Base-by-base conservation (phyloP, 2,797 vertebrate genomes). In the Xyrichtys novacula region DNA sequence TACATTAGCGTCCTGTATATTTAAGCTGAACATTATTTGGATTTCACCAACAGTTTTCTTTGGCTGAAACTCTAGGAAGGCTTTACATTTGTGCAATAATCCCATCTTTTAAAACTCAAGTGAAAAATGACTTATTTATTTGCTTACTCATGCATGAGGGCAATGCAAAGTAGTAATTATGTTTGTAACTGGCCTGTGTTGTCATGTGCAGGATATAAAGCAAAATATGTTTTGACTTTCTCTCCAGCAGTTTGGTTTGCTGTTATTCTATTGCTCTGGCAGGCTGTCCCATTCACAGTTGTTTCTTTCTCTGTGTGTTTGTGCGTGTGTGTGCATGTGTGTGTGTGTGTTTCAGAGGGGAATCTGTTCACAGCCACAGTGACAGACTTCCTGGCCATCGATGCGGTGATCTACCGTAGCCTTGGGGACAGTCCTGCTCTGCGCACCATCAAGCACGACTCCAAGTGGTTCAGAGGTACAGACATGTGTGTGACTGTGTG, bases 381-480 rank as follows among this genome's bases (percentile, higher is more conserved):
- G 60, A 98, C 97, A 0, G 97, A 99, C 92, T 98, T 99, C 90
- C 88, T 98, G 73, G 97, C 97, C 86, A 99, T 99, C 1, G 97
- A 99, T 3, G 96, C 97, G 0, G 97, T 99, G 85, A 96, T 98
- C 89, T 99, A 98, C 91, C 96, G 97, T 38, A 98, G 97, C 91
- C 95, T 98, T 0, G 97, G 96, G 71, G 95, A 96, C 88, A 95
- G 89, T 89, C 96, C 93, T 0, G 96, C 97, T 52, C 94, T 99
- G 43, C 96, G 97, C 85, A 99, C 96, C 0, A 93, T 98, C 76
- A 98, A 98, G 73, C 97, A 98, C 0, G 97, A 99, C 91, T 98
- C 97, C 90, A 99, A 98, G 77, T 98, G 96, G 97, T 97, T 98
- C 89, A 94, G 96, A 96, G 97, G 97, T 98, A 92, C 29, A 31